Evolutionary conservation across 37 sponge, comb jelly and placozoan species (phyloP).

Genomic region (Oscarella lobularis): DNA sequence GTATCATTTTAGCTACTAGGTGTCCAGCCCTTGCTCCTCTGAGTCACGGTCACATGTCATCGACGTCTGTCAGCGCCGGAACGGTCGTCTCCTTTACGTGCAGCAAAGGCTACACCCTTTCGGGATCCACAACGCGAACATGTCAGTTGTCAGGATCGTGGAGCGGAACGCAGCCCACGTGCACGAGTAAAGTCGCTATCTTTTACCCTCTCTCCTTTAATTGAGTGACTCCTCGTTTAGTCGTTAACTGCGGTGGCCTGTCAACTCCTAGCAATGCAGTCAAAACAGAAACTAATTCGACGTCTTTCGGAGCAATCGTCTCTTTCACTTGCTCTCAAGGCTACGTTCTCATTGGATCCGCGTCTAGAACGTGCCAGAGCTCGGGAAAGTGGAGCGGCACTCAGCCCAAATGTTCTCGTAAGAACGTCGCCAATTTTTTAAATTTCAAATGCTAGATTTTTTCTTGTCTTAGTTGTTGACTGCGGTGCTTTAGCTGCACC

Average conservation of each 20-base stretch:
- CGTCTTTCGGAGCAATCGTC: background rate
- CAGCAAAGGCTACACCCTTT: background rate
- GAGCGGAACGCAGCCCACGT: background rate
- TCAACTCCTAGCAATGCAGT: background rate
- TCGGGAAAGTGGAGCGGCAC: background rate
- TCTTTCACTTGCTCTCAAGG: background rate
- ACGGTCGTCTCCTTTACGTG: background rate
- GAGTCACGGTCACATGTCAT: too few relatives aligned
- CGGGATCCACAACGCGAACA: background rate
- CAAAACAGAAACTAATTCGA: background rate
- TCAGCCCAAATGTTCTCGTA: background rate
- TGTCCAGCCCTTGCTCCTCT: too few relatives aligned
- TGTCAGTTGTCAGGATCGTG: background rate
- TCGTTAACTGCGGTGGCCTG: background rate
- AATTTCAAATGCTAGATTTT: too few relatives aligned
- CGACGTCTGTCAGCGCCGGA: too few relatives aligned
- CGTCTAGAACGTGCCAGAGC: background rate
- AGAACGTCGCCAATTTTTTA: too few relatives aligned
- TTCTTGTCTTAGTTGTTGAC: background rate
- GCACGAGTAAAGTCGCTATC: background rate
- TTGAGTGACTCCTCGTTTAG: background rate
- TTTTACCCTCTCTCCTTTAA: background rate
- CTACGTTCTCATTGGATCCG: background rate
- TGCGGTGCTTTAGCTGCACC: background rate
- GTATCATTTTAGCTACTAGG: too few relatives aligned